Percentiles rank a stretch among this genome's conserved stretches.
Conservation (phyloP, 2,113 vertebrate species). For the Cyrtonyx montezumae region DNA sequence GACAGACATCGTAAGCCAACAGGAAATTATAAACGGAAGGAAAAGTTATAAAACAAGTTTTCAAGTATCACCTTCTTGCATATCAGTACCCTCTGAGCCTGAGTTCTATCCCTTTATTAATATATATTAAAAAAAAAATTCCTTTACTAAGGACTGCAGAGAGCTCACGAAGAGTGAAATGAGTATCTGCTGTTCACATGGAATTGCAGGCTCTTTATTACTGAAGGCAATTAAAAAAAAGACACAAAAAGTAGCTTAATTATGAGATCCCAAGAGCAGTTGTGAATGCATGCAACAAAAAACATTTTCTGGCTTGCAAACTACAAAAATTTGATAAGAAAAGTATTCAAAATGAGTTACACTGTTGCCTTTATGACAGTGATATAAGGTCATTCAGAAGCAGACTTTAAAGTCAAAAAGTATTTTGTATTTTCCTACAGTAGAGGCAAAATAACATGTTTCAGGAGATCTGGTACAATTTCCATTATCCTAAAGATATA, state of each 20-base stretch:
- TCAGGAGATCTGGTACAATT: slow-evolving; percentile 29
- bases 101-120: not conserved
- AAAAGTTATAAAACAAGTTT: slow-evolving; percentile 27
- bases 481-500: not conserved
- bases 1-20: not conserved
- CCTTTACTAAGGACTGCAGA: not conserved
- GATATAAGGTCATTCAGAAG: slow-evolving; percentile 14
- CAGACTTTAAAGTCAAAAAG: slow-evolving; percentile 33
- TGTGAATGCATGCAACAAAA: slow-evolving; percentile 5
- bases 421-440: not conserved
- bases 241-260: slow-evolving; percentile 9
- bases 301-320: slow-evolving; percentile 22
- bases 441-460: slow-evolving; percentile 11
- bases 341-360: slow-evolving; percentile 35
- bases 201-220: not conserved
- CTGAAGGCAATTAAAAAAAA: slow-evolving; percentile 4
- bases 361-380: not conserved
- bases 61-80: not conserved
- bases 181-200: not conserved
- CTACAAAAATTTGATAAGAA: slow-evolving; percentile 37
- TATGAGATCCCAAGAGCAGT: slow-evolving; percentile 7
- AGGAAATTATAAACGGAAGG: slow-evolving; percentile 6
- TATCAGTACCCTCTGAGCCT: not conserved
- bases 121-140: not conserved
- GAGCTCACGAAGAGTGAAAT: not conserved